Evolutionary conservation across 2,888 invertebrate species (phyloP).

Genomic region (Operophtera brumata): DNA sequence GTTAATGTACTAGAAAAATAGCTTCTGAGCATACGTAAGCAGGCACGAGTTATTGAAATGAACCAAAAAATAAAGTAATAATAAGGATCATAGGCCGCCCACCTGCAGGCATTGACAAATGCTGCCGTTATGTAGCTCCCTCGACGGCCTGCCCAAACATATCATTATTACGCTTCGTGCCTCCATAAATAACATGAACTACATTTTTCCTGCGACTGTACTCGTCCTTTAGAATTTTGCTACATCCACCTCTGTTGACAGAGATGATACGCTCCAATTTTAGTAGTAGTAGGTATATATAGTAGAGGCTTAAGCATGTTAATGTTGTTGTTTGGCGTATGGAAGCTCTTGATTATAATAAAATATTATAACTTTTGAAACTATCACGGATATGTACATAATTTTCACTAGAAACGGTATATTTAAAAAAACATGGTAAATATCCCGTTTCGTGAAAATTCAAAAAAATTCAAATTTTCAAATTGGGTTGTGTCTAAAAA

Average conservation of each 20-base stretch:
- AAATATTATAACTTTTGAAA: too few species aligned
- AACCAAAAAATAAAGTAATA: constrained; percentile 67
- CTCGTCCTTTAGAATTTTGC: constrained; percentile 10
- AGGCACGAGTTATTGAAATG: constrained; percentile 61
- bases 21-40: constrained; percentile 40
- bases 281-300: too few species aligned
- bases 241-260: constrained; percentile 4
- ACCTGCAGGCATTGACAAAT: constrained; percentile 76
- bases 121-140: constrained; percentile 55
- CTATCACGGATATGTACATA: too few species aligned
- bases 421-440: too few species aligned
- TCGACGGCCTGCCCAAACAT: constrained; percentile 65
- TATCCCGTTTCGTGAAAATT: too few species aligned
- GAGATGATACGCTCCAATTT: constrained; percentile 9
- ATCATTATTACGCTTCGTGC: constrained; percentile 70
- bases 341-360: neutral
- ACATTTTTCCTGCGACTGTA: constrained; percentile 17
- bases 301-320: constrained; percentile 4
- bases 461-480: too few species aligned
- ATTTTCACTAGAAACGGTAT: too few species aligned
- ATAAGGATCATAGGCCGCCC: constrained; percentile 62
- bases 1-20: constrained; percentile 32
- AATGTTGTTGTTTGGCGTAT: constrained; percentile 1
- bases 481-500: too few species aligned
- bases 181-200: constrained; percentile 59